These are phyloP conservation scores for Agrilus cyanescens DNA, from an alignment of 2,888 invertebrate genomes.

Conservation along the genomic window DNA sequence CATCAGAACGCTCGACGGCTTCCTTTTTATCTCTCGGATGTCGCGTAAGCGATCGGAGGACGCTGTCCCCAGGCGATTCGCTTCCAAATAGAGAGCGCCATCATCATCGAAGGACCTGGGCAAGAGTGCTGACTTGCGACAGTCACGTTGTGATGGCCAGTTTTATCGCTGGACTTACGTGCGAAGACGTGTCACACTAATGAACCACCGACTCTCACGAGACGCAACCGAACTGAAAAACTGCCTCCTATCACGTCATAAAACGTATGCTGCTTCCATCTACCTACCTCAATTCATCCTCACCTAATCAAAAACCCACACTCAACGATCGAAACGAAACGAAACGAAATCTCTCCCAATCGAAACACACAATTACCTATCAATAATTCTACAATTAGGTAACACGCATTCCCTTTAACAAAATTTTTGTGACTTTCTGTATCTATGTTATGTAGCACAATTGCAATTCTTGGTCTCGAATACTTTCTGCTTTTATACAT, in stretches of 20 bases:
- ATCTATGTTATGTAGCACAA: conserved; percentile 13
- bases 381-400: no score
- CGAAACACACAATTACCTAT: no score
- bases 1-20: no score
- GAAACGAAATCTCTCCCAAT: no score
- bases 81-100: conserved; percentile 17
- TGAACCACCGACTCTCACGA: conserved; percentile 28
- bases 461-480: conserved; percentile 20
- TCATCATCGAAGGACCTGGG: no score
- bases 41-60: conserved; percentile 20
- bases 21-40: not conserved
- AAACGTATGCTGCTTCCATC: no score
- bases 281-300: conserved; percentile 5
- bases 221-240: conserved; percentile 17
- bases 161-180: conserved; percentile 31
- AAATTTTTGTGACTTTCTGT: no score
- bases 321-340: no score
- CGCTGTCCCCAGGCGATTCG: conserved; percentile 21
- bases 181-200: conserved; percentile 33
- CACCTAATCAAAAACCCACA: not conserved
- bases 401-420: no score
- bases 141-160: conserved; percentile 24
- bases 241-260: no score
- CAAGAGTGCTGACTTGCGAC: conserved; percentile 34
- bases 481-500: conserved; percentile 37